Base-by-base conservation (phyloP, 1,140 invertebrate species). In the Meteorus sp. region DNA sequence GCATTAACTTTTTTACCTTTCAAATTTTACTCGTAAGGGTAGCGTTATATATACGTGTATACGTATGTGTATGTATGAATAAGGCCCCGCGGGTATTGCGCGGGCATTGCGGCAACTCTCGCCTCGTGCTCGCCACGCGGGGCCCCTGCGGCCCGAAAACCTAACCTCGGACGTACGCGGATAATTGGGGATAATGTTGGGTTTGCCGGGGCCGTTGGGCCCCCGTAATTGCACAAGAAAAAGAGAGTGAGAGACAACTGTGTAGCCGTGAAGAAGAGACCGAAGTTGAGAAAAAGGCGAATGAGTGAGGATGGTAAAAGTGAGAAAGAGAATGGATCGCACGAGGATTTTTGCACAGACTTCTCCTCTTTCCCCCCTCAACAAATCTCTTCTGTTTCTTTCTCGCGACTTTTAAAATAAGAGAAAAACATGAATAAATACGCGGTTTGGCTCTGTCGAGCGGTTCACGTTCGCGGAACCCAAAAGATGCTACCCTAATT, bases 151-250 rank as follows among this genome's bases (percentile, higher is more conserved):
- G 60, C 55, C 72, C 70, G 62, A 75, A 74, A 74, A 73, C 66
- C 70, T 72, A 74, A 69, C 63, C 63, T 69, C 67, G 72, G 73
- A 75, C 70, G 73, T 68, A 74, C 68, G 63, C 72, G 73, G 73
- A 75, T 76, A 76, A 76, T 76, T 76, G 74, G 74, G 70, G 68
- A 76, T 76, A 76, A 76, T 76, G 65, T 50, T 64, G 71, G 74
- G 74, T 72, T 75, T 74, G 72, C 67, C 59, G 56, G 19, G 29
- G 47, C 33, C 25, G 53, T 56, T 20, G 45, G 43, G 45, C 35
- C 48, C 62, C 60, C 66, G 73, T 76, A 76, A 76, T 76, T 76
- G 74, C 73, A 74, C 73, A 62, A 67, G 66, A 60, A n/a, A n/a
- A n/a, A n/a, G n/a, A n/a, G n/a, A n/a, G n/a, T n/a, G n/a, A 61